Evolutionary conservation across 2,888 invertebrate species (phyloP).

Genomic region (Pecten maximus): DNA sequence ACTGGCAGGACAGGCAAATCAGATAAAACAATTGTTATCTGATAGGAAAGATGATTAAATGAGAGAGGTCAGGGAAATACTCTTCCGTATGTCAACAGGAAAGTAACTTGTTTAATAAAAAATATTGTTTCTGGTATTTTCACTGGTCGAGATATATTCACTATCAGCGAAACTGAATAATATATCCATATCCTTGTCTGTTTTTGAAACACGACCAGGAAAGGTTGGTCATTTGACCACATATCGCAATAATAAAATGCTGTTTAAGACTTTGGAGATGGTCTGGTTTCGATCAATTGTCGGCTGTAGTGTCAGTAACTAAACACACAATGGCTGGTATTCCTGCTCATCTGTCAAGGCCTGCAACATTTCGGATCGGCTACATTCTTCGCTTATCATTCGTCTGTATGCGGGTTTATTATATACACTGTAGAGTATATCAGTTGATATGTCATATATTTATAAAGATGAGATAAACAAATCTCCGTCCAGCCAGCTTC

Average conservation of each 20-base stretch:
- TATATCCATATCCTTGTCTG: too few relatives aligned
- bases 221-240: neutral
- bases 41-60: too few relatives aligned
- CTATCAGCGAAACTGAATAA: too few relatives aligned
- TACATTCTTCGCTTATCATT: neutral
- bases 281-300: neutral
- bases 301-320: neutral
- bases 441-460: neutral
- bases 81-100: too few relatives aligned
- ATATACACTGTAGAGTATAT: neutral
- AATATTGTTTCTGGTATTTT: too few relatives aligned
- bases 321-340: neutral
- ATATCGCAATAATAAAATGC: neutral
- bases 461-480: conserved; percentile 33
- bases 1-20: too few relatives aligned
- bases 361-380: neutral
- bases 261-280: neutral
- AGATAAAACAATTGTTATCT: too few relatives aligned
- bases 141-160: too few relatives aligned
- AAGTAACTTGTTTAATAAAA: too few relatives aligned
- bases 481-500: neutral
- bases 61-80: too few relatives aligned
- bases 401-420: neutral
- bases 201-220: neutral
- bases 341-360: neutral